Evolutionary conservation across 2,888 invertebrate genomes (phyloP).

Genomic region (Parnassius glacialis): DNA sequence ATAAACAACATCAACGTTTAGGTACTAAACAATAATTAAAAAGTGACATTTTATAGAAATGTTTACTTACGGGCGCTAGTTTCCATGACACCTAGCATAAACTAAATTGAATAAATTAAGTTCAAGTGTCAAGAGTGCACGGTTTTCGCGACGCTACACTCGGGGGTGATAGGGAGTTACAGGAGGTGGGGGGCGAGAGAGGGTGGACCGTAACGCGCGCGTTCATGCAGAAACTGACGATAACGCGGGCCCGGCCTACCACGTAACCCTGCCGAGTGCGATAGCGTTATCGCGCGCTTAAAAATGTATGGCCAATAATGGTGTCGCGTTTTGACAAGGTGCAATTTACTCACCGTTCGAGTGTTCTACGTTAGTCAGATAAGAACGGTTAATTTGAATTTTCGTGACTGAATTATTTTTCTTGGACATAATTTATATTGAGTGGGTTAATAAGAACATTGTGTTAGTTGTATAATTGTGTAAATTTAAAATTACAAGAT

Average conservation of each 20-base stretch:
- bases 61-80: conserved; percentile 9
- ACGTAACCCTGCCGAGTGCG: conserved; percentile 68
- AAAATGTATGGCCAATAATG: conserved; percentile 77
- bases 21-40: conserved; percentile 9
- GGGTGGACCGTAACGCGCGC: conserved; percentile 69
- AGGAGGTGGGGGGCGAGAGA: conserved; percentile 33
- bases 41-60: conserved; percentile 7
- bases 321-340: conserved; percentile 51
- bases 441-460: background rate
- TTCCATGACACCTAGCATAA: conserved; percentile 15
- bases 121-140: conserved; percentile 75
- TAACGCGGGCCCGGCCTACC: conserved; percentile 74
- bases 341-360: conserved; percentile 38
- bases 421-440: background rate
- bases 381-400: conserved; percentile 21
- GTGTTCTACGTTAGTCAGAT: conserved; percentile 23
- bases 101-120: conserved; percentile 61
- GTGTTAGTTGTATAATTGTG: no score
- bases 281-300: conserved; percentile 67
- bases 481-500: no score
- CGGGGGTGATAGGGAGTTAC: conserved; percentile 31
- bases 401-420: conserved; percentile 19
- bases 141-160: conserved; percentile 48
- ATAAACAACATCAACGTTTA: conserved; percentile 11
- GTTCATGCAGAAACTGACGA: conserved; percentile 80